Evolutionary conservation across 2,113 vertebrate species (phyloP).

Genomic region (Xiphophorus maculatus): DNA sequence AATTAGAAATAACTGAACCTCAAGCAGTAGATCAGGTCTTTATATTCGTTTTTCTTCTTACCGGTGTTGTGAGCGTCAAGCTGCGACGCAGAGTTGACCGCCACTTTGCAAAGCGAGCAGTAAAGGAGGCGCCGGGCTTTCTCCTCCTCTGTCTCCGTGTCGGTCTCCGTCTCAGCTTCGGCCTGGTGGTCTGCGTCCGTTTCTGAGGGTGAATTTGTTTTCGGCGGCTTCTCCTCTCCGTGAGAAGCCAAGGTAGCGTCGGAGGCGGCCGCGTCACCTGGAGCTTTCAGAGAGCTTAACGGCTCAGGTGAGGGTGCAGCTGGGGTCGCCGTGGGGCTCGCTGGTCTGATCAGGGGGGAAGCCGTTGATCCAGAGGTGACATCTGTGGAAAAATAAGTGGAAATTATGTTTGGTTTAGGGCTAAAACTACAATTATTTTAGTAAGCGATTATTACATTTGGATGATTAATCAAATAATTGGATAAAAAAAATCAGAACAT

Average conservation of each 20-base stretch:
- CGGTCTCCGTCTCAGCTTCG: slow-evolving; percentile 73
- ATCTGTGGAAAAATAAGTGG: slow-evolving; percentile 73
- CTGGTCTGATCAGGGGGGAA: slow-evolving; percentile 71
- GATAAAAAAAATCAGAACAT: no score
- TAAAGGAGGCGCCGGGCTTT: slow-evolving; percentile 95
- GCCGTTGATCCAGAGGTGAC: slow-evolving; percentile 71
- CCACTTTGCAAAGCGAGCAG: slow-evolving; percentile 98
- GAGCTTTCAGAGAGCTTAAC: slow-evolving; percentile 64
- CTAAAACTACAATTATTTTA: no score
- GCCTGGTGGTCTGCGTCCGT: slow-evolving; percentile 45
- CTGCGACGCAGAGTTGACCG: slow-evolving; percentile 97
- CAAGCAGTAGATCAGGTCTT: background rate
- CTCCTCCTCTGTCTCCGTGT: slow-evolving; percentile 92
- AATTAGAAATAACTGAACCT: background rate
- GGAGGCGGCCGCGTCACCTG: slow-evolving; percentile 71
- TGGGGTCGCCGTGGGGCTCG: slow-evolving; percentile 73
- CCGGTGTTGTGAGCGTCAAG: slow-evolving; percentile 98
- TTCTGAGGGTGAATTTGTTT: slow-evolving; percentile 42
- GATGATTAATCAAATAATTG: no score
- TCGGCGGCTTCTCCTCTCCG: slow-evolving; percentile 72
- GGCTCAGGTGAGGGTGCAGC: slow-evolving; percentile 38
- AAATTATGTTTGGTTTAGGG: background rate
- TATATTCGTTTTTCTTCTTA: slow-evolving; percentile 70
- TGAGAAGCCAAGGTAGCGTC: slow-evolving; percentile 83
- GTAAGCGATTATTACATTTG: no score